Evolutionary conservation across 1,140 invertebrate genomes (phyloP).

Genomic region (Rhagoletis pomonella): DNA sequence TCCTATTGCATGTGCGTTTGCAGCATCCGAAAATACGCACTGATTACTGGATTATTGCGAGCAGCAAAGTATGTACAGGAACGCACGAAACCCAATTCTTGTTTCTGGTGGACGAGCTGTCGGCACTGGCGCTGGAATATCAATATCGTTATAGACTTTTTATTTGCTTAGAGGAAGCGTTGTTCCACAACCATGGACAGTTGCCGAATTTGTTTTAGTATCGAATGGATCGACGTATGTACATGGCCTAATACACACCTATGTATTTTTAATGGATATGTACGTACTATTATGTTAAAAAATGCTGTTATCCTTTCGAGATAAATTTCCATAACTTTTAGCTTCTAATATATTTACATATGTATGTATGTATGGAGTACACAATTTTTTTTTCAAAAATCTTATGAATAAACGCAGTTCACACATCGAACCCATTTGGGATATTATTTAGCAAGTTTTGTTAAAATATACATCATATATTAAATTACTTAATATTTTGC

Average conservation of each 20-base stretch:
- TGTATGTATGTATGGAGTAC: neutral
- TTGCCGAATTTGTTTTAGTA: slow-evolving; percentile 4
- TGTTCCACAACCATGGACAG: slow-evolving; percentile 52
- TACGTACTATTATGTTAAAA: neutral
- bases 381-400: too few species aligned
- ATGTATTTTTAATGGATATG: too few species aligned
- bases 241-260: too few species aligned
- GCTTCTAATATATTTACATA: neutral
- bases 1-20: slow-evolving; percentile 43
- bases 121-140: slow-evolving; percentile 50
- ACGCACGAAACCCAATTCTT: slow-evolving; percentile 41
- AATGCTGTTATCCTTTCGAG: too few species aligned
- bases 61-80: slow-evolving; percentile 37
- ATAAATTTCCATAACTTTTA: too few species aligned
- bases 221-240: neutral
- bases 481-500: neutral
- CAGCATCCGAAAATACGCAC: slow-evolving; percentile 47
- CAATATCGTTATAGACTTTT: slow-evolving; percentile 44
- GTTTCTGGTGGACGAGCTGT: slow-evolving; percentile 54
- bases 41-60: slow-evolving; percentile 52
- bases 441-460: too few species aligned
- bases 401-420: too few species aligned
- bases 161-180: slow-evolving; percentile 48
- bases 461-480: neutral
- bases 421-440: too few species aligned